Percentiles rank a stretch among this genome's conserved stretches.
Conservation (phyloP, 2,797 vertebrate genomes). For the Siniperca undulata region DNA sequence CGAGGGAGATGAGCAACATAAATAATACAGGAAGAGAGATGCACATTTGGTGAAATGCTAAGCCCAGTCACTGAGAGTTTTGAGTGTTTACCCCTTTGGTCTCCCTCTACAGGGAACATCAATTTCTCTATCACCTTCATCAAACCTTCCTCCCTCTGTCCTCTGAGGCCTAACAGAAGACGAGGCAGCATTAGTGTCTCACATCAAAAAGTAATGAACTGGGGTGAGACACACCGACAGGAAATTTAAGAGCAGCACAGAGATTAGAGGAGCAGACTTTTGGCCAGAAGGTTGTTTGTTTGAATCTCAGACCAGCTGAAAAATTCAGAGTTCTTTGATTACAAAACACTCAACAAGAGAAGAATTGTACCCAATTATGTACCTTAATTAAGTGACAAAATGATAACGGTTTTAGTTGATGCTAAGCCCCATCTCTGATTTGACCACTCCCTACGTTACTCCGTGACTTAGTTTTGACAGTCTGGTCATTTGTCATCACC, state of each 20-base stretch:
- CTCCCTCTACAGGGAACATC: constrained; percentile 19
- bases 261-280: constrained; percentile 14
- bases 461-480: no score
- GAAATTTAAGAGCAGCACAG: constrained; percentile 9
- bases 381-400: not conserved
- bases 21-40: constrained; percentile 33
- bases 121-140: constrained; percentile 17
- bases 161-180: constrained; percentile 19
- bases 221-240: constrained; percentile 1
- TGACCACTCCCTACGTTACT: no score
- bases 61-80: constrained; percentile 10
- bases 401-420: not conserved
- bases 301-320: constrained; percentile 18
- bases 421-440: no score
- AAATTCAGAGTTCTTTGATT: not conserved
- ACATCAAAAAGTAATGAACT: constrained; percentile 40
- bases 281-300: constrained; percentile 24
- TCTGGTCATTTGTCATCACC: not conserved
- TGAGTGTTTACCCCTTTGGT: constrained; percentile 46
- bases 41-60: constrained; percentile 12
- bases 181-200: constrained; percentile 5
- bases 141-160: constrained; percentile 19
- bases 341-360: not conserved
- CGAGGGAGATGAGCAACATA: not conserved
- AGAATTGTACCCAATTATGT: not conserved